Base-by-base conservation (phyloP, 2,888 invertebrate species). In the Acholoe squamosa region DNA sequence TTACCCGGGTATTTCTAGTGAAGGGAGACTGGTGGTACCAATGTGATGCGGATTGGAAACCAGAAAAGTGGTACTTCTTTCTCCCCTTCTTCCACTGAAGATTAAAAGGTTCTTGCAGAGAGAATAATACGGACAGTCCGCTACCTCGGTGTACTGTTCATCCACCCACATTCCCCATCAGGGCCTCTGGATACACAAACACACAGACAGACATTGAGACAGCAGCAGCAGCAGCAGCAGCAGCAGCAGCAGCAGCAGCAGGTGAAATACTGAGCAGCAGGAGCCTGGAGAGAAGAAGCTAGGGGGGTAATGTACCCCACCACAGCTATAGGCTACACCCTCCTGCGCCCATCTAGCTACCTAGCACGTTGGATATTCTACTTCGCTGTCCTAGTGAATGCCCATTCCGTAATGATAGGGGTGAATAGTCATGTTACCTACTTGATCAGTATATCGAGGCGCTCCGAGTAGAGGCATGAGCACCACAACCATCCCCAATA, bases 161-260 rank as follows among this genome's bases (percentile, higher is more conserved):
- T 71, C 61, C 5, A 12, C 19, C n/a, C 71, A 71, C 71, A 71
- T 71, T 16, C 71, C 71, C 71, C 71, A 0, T 71, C 71, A 28
- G 71, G 71, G 71, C 71, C 71, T 28, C 71, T n/a, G 1, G 61
- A 19, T 19, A 61, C n/a, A 14, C 71, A 28, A 7, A 25, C 14
- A 43, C 3, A 3, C 43, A 43, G 43, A n/a, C 43, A 43, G 43
- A 10, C n/a, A n/a, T n/a, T n/a, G 22, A 67, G n/a, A 7, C 67
- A 71, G 71, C 25, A n/a, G 71, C 71, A 71, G 71, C 28, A 28
- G 71, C 28, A 71, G 71, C 71, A 71, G 71, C 25, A 28, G 28
- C 3, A 28, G 25, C 71, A 28, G 71, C 71, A 28, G 28, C 28
- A n/a, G 28, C 25, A n/a, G 28, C 71, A 71, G 71, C 71, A 71